Evolutionary conservation across 2,797 vertebrate species (phyloP).

Genomic region (Pampus argenteus): DNA sequence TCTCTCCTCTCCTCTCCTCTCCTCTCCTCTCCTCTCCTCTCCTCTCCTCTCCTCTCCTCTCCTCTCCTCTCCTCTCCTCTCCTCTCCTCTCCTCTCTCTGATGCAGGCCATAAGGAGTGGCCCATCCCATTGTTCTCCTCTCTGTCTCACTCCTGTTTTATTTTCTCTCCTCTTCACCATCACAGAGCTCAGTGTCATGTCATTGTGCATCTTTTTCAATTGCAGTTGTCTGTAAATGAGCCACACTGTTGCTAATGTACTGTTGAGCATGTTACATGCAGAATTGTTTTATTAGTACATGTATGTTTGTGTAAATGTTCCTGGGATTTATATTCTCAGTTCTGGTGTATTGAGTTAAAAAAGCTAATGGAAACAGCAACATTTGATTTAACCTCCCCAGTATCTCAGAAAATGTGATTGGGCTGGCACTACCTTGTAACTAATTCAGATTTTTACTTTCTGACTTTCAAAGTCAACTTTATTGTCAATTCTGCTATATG

Average conservation of each 20-base stretch:
- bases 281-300: neutral
- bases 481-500: too few relatives aligned
- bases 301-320: too few relatives aligned
- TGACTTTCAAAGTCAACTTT: too few relatives aligned
- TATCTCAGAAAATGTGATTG: neutral
- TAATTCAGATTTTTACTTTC: too few relatives aligned
- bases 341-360: neutral
- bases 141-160: neutral
- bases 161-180: slow-evolving; percentile 20
- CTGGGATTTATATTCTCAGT: neutral
- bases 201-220: slow-evolving; percentile 6
- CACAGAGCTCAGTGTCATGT: slow-evolving; percentile 18
- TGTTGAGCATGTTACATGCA: too few relatives aligned
- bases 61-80: slow-evolving; percentile 2
- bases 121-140: slow-evolving; percentile 44
- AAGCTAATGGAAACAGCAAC: neutral
- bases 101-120: slow-evolving; percentile 44
- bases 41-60: neutral
- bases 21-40: neutral
- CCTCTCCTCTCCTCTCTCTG: neutral
- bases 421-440: too few relatives aligned
- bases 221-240: too few relatives aligned
- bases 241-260: neutral
- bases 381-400: neutral
- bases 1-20: neutral